Percentiles rank a stretch among this genome's conserved stretches.
These are phyloP conservation scores for Acestrorhynchus altus DNA, from an alignment of 2,797 vertebrate genomes.

Conservation along the genomic window DNA sequence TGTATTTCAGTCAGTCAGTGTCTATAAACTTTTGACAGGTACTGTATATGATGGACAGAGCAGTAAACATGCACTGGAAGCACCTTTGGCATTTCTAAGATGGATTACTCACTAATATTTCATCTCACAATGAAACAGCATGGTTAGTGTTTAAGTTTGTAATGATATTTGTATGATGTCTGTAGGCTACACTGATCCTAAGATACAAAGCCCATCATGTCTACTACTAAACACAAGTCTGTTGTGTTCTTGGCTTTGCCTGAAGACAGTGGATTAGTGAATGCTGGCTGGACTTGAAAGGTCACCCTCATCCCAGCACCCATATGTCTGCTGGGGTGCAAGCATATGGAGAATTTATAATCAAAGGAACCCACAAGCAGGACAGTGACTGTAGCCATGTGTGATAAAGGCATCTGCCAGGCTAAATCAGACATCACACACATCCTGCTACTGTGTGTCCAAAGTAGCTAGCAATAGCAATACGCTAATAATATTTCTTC, in stretches of 20 bases:
- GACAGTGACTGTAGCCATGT: slow-evolving; percentile 3
- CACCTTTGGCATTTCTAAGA: too few relatives aligned
- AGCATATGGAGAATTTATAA: slow-evolving; percentile 27
- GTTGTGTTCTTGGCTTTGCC: slow-evolving; percentile 16
- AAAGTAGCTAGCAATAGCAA: slow-evolving; percentile 16
- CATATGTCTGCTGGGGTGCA: slow-evolving; percentile 22
- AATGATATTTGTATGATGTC: too few relatives aligned
- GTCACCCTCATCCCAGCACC: not conserved
- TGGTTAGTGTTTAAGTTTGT: too few relatives aligned
- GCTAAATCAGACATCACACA: slow-evolving; percentile 4
- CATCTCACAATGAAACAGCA: too few relatives aligned
- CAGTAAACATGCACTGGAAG: too few relatives aligned
- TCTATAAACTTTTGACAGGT: too few relatives aligned
- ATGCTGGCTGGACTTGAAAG: not conserved
- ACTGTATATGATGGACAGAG: too few relatives aligned
- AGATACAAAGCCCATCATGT: too few relatives aligned
- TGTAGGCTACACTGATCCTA: too few relatives aligned
- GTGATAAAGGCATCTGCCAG: not conserved
- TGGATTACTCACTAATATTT: too few relatives aligned
- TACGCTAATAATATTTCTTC: slow-evolving; percentile 18
- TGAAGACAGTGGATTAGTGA: slow-evolving; percentile 27
- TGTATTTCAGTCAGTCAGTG: too few relatives aligned
- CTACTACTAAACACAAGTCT: not conserved
- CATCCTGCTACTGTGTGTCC: not conserved
- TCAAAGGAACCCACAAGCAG: slow-evolving; percentile 4